Base-by-base conservation (phyloP, 2,113 vertebrate genomes). In the Gobiocypris rarus region DNA sequence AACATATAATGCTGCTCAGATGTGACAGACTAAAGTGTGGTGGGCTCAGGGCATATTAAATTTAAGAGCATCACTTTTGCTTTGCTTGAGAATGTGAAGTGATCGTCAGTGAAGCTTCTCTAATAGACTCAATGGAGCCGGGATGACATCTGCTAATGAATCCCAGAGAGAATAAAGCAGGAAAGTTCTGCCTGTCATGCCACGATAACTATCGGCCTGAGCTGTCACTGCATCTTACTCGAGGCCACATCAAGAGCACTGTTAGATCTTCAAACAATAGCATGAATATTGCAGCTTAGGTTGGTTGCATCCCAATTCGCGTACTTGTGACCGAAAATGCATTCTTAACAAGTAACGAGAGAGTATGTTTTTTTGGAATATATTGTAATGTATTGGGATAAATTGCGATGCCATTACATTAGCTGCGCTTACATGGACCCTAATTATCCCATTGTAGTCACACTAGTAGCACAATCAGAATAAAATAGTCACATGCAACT, bases 121-220 rank as follows among this genome's bases (percentile, higher is more conserved):
- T 74, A 82, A 82, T 82, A 71, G 67, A 59, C 69, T 59, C 52
- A 73, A 45, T 9, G 17, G 81, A 14, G 9, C 22, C 9, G 43
- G 38, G 50, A 59, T 73, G 67, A 82, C 81, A 71, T 73, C 67
- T 73, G 50, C 56, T 82, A 82, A 82, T 70, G 52, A 82, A 56
- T 73, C 67, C 81, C 67, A 19, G 43, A 45, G 67, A 71, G 67
- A 82, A 69, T 71, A 82, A 56, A 73, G 69, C 67, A 73, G 67
- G 70, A 82, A 52, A 70, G 69, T 82, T 71, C 50, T 82, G 48
- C 61, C 54, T 69, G 52, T 82, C 54, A 82, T 1, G 28, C 80
- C 80, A 56, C 54, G 31, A 56, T 70, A 82, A 71, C 48, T 56
- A 70, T 70, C 45, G 28, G 67, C 61, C 22, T 43, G 48, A 82